These are phyloP conservation scores for Probaryconus sp. DNA, from an alignment of 1,140 invertebrate species.

Conservation along the genomic window DNA sequence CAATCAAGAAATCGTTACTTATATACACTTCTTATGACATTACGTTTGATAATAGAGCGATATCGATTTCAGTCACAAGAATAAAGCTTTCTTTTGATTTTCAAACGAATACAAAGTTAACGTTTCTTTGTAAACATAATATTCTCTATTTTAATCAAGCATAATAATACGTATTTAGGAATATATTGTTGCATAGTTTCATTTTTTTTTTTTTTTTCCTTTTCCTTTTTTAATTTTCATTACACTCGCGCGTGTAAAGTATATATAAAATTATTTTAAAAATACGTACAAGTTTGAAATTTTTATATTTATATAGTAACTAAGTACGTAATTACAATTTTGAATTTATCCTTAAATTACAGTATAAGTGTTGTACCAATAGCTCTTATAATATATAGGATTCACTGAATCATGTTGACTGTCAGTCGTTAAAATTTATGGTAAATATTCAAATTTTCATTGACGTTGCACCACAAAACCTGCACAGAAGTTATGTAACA, in stretches of 20 bases:
- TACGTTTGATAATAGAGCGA: constrained; percentile 58
- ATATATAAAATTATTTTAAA: constrained; percentile 59
- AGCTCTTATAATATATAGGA: constrained; percentile 53
- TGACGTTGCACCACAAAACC: background rate
- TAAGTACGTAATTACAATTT: constrained; percentile 63
- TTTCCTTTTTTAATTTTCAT: constrained; percentile 23
- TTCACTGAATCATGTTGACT: constrained; percentile 52
- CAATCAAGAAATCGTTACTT: constrained; percentile 68
- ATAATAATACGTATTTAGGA: constrained; percentile 56
- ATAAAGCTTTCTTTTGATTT: constrained; percentile 52
- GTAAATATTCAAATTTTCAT: constrained; percentile 35
- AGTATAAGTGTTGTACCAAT: constrained; percentile 57
- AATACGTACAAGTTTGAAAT: constrained; percentile 56
- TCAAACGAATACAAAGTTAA: constrained; percentile 54
- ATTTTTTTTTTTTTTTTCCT: constrained; percentile 14
- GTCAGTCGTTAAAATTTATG: constrained; percentile 32
- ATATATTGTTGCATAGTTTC: constrained; percentile 54
- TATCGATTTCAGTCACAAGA: constrained; percentile 46
- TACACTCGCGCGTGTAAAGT: constrained; percentile 53
- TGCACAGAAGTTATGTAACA: no score
- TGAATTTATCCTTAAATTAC: constrained; percentile 59
- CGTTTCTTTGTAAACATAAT: constrained; percentile 57
- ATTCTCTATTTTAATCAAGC: constrained; percentile 58
- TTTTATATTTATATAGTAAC: constrained; percentile 55
- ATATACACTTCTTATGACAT: constrained; percentile 73